Conservation (phyloP, 2,797 vertebrate species). For the Ataeniobius toweri region DNA sequence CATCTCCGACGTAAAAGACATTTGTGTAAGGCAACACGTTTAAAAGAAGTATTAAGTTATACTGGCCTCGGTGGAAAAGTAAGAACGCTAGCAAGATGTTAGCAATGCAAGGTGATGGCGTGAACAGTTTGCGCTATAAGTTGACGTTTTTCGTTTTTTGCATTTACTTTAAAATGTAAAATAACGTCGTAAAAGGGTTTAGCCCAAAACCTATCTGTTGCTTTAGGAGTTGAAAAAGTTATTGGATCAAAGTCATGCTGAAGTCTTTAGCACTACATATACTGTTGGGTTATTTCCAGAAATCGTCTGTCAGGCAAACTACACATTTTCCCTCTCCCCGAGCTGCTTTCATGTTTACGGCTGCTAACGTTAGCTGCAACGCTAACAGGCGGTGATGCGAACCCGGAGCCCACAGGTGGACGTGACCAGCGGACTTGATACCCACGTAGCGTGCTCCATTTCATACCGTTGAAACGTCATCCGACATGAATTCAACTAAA, state of each 20-base stretch:
- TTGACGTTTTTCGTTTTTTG: not conserved
- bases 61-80: not conserved
- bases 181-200: not conserved
- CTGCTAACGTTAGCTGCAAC: not conserved
- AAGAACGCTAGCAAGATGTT: not conserved
- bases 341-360: not conserved
- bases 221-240: not conserved
- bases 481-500: too few species aligned
- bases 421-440: not conserved
- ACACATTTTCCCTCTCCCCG: too few species aligned
- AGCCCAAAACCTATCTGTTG: not conserved
- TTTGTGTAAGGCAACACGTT: not conserved
- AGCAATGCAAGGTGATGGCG: not conserved
- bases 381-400: not conserved
- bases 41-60: not conserved
- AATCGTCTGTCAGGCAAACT: too few species aligned
- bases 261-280: not conserved
- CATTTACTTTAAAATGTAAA: not conserved
- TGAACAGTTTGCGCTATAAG: not conserved
- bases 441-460: not conserved
- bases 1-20: too few species aligned
- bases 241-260: not conserved
- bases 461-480: not conserved
- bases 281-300: not conserved
- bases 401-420: not conserved